Percentiles rank a stretch among this genome's conserved stretches.
These are phyloP conservation scores for Rugalucina vietnamica DNA, from an alignment of 2,888 invertebrate genomes.

Conservation along the genomic window DNA sequence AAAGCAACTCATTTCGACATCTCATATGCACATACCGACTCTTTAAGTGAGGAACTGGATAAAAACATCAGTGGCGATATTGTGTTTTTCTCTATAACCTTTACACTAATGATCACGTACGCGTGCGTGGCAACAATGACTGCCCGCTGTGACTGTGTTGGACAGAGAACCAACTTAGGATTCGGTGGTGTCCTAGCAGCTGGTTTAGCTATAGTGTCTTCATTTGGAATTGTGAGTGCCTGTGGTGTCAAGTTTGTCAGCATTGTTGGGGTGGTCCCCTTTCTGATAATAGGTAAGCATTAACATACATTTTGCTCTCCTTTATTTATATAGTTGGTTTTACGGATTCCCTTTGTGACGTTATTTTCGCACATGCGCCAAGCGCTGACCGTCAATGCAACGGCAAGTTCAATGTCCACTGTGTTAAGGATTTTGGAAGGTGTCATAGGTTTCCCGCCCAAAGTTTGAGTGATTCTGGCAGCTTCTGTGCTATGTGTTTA, in stretches of 20 bases:
- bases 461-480: too few species aligned
- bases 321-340: too few species aligned
- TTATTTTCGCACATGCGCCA: too few species aligned
- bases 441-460: too few species aligned
- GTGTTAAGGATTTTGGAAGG: too few species aligned
- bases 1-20: slow-evolving; percentile 16
- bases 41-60: slow-evolving; percentile 67
- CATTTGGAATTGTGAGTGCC: slow-evolving; percentile 64
- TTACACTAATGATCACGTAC: slow-evolving; percentile 49
- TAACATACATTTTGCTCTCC: too few species aligned
- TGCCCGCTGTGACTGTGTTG: slow-evolving; percentile 36
- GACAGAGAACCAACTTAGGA: slow-evolving; percentile 53
- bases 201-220: slow-evolving; percentile 66
- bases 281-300: slow-evolving; percentile 72
- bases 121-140: slow-evolving; percentile 50
- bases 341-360: too few species aligned
- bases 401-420: too few species aligned
- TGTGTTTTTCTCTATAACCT: slow-evolving; percentile 34
- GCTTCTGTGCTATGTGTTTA: too few species aligned
- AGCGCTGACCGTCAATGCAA: too few species aligned
- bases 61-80: slow-evolving; percentile 55
- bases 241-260: slow-evolving; percentile 68
- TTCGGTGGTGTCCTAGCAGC: slow-evolving; percentile 64
- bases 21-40: slow-evolving; percentile 64
- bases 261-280: slow-evolving; percentile 75